Base-by-base conservation (phyloP, 1,140 invertebrate genomes). In the Ptiloglossa arizonensis region DNA sequence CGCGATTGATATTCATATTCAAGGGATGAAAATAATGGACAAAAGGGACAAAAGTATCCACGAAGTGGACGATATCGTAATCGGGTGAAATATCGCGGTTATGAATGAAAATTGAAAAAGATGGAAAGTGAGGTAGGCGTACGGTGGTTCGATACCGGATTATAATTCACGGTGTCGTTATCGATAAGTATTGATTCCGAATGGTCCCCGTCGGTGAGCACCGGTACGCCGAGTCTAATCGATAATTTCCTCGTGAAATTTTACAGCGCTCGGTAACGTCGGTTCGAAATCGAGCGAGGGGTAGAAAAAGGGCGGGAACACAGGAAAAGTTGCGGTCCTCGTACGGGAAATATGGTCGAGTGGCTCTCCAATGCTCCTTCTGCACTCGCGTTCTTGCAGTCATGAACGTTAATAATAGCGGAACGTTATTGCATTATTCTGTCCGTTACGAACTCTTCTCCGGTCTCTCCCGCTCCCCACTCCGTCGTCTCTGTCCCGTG, bases 361-460 rank as follows among this genome's bases (percentile, higher is more conserved):
- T 76, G 52, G 29, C 66, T 8, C 73, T 76, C 24, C 22, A 76
- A 48, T 59, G 32, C 52, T 76, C 41, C 73, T 76, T 76, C 11
- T 24, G 32, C 35, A 41, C 57, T 63, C 24, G 29, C 22, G 29
- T 63, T 52, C 35, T 60, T 41, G 32, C 41, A 68, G 63, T 57
- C 52, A 75, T 46, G 72, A 75, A 75, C 64, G 72, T 59, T 75
- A 75, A 78, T 78, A 78, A 78, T 35, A 60, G 59, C 59, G 15
- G 70, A 57, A 79, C 59, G 69, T 79, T 79, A 79, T 79, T 79
- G 69, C 76, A 73, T 79, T 73, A 73, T 79, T 70, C 68, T 62
- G 56, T 52, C 32, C 71, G 24, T 17, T 11, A 50, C 32, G 19
- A 35, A 60, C 57, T 32, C 29, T 35, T 27, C 29, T 19, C 48